Conservation (phyloP, 2,888 invertebrate species). For the Tribolium freemani region DNA sequence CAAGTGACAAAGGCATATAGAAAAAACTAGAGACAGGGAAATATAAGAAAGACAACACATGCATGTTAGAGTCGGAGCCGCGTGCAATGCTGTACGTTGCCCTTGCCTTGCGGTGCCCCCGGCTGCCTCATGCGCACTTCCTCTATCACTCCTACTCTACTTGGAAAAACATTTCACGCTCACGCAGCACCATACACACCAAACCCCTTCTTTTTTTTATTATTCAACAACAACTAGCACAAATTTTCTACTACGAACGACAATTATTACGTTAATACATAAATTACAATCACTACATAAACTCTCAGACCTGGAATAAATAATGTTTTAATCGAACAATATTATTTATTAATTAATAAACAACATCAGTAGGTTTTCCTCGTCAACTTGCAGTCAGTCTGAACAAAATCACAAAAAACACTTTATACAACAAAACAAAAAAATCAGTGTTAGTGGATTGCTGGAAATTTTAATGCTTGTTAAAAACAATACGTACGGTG, state of each 20-base stretch:
- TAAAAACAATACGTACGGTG: constrained; percentile 42
- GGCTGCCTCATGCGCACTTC: constrained; percentile 48
- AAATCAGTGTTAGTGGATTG: constrained; percentile 50
- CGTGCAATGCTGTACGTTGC: constrained; percentile 66
- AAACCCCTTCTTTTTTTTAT: constrained; percentile 22
- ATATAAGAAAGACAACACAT: constrained; percentile 52
- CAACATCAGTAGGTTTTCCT: constrained; percentile 43
- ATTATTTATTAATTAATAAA: constrained; percentile 25
- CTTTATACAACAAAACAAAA: constrained; percentile 9
- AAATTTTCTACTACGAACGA: constrained; percentile 12
- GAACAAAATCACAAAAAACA: constrained; percentile 47
- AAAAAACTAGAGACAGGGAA: constrained; percentile 40
- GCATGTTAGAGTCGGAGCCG: constrained; percentile 64
- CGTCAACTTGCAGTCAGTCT: constrained; percentile 54
- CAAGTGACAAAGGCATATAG: constrained; percentile 59
- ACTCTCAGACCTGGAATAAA: constrained; percentile 56
- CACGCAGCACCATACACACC: constrained; percentile 28
- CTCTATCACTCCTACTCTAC: constrained; percentile 40
- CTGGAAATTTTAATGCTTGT: constrained; percentile 49
- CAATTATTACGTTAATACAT: constrained; percentile 14
- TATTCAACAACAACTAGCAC: constrained; percentile 36
- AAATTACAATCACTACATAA: constrained; percentile 40
- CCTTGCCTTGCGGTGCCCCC: constrained; percentile 67
- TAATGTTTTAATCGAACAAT: constrained; percentile 35
- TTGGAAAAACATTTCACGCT: constrained; percentile 15